Percentiles rank a stretch among this genome's conserved stretches.
phyloP scores from a whole-genome alignment of 2,888 invertebrate genomes.

The Actias luna region DNA sequence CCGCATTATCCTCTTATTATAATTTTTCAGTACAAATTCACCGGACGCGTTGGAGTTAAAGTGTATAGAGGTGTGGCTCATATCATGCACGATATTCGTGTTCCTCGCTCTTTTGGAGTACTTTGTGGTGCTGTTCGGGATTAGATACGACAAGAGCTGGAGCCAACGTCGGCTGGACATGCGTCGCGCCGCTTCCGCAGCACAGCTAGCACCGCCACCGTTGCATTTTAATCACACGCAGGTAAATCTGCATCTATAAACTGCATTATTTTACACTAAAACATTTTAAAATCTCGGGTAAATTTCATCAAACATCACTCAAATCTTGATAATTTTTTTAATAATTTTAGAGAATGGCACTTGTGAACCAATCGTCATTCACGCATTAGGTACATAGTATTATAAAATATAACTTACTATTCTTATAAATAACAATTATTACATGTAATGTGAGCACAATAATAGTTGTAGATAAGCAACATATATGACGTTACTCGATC shows the following conservation, averaged over 20 bases:
- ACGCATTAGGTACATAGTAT: too few relatives aligned
- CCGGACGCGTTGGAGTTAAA: conserved; percentile 84
- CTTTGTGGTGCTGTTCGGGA: conserved; percentile 84
- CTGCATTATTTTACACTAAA: too few relatives aligned
- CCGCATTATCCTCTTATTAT: background rate
- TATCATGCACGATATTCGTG: conserved; percentile 84
- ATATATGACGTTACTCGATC: too few relatives aligned
- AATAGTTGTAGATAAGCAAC: too few relatives aligned
- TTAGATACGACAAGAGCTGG: conserved; percentile 85
- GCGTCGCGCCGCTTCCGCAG: conserved; percentile 67
- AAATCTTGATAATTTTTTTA: too few relatives aligned
- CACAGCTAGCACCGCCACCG: conserved; percentile 68
- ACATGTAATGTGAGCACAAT: too few relatives aligned
- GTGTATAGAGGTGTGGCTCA: conserved; percentile 85
- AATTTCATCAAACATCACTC: too few relatives aligned
- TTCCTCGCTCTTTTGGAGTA: conserved; percentile 84
- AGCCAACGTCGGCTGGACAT: conserved; percentile 70
- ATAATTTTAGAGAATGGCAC: too few relatives aligned
- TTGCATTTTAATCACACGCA: conserved; percentile 73
- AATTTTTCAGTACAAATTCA: conserved; percentile 80
- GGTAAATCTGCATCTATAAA: conserved; percentile 36
- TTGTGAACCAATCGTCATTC: too few relatives aligned
- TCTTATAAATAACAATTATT: too few relatives aligned
- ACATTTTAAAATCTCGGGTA: too few relatives aligned
- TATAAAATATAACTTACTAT: too few relatives aligned